Percentiles rank a stretch among this genome's conserved stretches.
phyloP scores from a whole-genome alignment of 2,797 vertebrate genomes.

The Bradypodion pumilum region DNA sequence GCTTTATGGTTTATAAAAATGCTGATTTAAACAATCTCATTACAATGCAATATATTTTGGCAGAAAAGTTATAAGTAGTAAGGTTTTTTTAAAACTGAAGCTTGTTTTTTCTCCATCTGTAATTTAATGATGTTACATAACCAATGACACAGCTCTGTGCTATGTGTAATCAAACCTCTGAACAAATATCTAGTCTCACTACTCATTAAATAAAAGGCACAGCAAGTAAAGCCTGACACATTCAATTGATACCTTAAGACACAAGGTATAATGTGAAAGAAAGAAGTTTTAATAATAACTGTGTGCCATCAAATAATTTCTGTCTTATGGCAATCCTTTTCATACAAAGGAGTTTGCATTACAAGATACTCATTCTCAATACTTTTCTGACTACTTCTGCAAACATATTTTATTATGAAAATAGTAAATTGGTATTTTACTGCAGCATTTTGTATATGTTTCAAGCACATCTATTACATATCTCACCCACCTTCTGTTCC shows the following conservation, averaged over 20 bases:
- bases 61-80: no score
- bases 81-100: conserved; percentile 1
- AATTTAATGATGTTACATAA: background rate
- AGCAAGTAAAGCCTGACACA: background rate
- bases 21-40: no score
- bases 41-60: no score
- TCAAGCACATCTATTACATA: background rate
- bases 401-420: conserved; percentile 6
- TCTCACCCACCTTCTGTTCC: no score
- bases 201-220: background rate
- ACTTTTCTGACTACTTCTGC: background rate
- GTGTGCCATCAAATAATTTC: no score
- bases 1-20: background rate
- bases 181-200: background rate
- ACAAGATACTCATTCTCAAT: background rate
- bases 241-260: background rate
- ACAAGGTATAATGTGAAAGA: background rate
- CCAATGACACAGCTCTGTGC: background rate
- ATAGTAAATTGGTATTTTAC: background rate
- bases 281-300: background rate
- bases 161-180: background rate
- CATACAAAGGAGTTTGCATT: background rate
- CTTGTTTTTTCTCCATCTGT: background rate
- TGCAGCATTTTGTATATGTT: background rate
- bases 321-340: no score